Base-by-base conservation (phyloP, 2,113 vertebrate genomes). In the Bettongia penicillata region DNA sequence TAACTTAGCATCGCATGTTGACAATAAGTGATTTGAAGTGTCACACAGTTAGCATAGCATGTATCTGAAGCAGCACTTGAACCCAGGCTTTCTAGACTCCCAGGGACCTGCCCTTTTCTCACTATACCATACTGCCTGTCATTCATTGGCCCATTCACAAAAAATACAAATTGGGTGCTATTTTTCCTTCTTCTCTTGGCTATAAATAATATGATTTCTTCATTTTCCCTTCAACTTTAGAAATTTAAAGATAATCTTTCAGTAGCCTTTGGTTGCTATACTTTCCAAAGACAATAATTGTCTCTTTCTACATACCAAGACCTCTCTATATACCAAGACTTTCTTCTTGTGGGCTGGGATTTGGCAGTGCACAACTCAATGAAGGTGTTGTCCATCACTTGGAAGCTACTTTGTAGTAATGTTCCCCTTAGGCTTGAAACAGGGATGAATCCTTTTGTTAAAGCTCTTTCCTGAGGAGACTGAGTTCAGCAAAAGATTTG, bases 391-490 rank as follows among this genome's bases (percentile, higher is more conserved):
- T 14, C 55, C 53, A 91, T 8, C 22, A 28, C 93, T 94, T 95
- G 94, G 90, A 96, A 93, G 43, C 0, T 24, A 94, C 49, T 50
- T 49, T 51, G 91, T 61, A 26, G 53, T 48, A 51, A 48, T 37
- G 53, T 95, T 52, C 53, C 94, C 90, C 0, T 11, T 51, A 37
- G 31, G 37, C 3, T 95, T 11, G 43, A 95, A 97, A 95, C 48
- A 48, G 48, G 95, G 96, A 95, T 96, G 95, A 97, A 89, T 95
- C 92, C 91, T 93, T 94, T 24, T 91, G 95, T 93, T 96, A 93
- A 51, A 93, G 89, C 23, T 16, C 51, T 19, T 94, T 93, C 51
- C 57, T 6, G 14, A n/a, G 43, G n/a, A 93, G 92, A 52, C 68
- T 92, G 89, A 95, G 68, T 47, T 53, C 43, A 61, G 91, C 50